A percentile compares a stretch with the other conserved stretches of the same genome.
These are phyloP conservation scores for Meriones unguiculatus DNA, from an alignment of 2,113 vertebrate species.

Conservation along the genomic window DNA sequence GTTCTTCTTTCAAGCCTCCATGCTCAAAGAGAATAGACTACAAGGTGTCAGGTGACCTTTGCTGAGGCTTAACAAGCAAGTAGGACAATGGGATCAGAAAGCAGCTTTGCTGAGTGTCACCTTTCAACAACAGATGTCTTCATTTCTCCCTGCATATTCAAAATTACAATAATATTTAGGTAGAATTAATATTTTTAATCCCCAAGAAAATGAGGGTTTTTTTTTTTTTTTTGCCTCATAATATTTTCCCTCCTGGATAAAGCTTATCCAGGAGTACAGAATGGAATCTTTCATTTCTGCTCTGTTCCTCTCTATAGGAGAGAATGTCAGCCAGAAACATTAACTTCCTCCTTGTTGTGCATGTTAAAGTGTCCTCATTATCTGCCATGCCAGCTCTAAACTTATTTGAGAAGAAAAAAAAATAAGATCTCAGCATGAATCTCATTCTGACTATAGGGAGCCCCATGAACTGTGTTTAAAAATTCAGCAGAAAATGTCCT, in stretches of 20 bases:
- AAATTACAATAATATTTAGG: constrained; percentile 45
- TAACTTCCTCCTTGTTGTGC: constrained; percentile 76
- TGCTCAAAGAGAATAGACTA: constrained; percentile 85
- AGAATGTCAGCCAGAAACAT: constrained; percentile 81
- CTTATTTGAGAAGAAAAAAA: constrained; percentile 75
- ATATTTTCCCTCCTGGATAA: constrained; percentile 70
- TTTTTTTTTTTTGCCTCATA: constrained; percentile 68
- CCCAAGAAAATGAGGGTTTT: constrained; percentile 45
- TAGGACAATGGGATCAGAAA: not conserved
- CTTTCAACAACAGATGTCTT: not conserved
- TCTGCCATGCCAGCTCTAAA: constrained; percentile 77
- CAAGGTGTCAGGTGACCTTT: constrained; percentile 77
- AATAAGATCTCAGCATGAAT: constrained; percentile 82
- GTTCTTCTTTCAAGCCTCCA: constrained; percentile 83
- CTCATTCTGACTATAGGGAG: constrained; percentile 71
- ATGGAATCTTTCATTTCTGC: constrained; percentile 80
- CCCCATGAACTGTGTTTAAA: constrained; percentile 76
- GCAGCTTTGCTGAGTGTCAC: constrained; percentile 56
- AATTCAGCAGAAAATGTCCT: constrained; percentile 70
- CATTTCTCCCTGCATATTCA: constrained; percentile 38
- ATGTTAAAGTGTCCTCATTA: constrained; percentile 84
- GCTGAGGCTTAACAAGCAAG: constrained; percentile 72
- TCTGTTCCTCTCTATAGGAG: constrained; percentile 81
- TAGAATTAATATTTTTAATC: constrained; percentile 17
- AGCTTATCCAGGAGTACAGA: constrained; percentile 76